These are phyloP conservation scores for Corynorhinus townsendii DNA, from an alignment of 2,113 vertebrate species.

Conservation along the genomic window DNA sequence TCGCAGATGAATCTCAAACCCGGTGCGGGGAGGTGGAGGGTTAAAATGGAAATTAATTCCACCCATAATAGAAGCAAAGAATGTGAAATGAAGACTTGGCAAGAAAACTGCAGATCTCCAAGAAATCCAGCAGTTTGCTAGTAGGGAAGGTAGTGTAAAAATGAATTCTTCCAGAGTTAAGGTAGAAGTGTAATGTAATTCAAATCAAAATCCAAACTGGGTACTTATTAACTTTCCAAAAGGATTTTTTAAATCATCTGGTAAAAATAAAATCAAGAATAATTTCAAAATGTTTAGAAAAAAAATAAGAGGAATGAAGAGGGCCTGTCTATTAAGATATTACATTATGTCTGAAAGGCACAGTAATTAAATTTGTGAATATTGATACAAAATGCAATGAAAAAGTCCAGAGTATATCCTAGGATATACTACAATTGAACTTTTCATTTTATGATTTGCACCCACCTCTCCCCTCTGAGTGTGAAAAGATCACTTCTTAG, in stretches of 20 bases:
- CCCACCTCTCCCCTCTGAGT: not conserved
- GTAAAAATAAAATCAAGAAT: slow-evolving; percentile 15
- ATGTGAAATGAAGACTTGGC: not conserved
- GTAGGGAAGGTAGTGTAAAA: not conserved
- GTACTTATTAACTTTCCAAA: not conserved
- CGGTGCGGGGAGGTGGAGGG: not conserved
- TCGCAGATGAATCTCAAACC: not conserved
- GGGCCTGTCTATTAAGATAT: not conserved
- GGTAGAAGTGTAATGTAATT: not conserved
- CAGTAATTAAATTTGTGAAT: not conserved
- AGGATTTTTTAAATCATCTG: not conserved
- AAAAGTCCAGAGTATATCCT: not conserved
- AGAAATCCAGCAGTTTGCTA: not conserved
- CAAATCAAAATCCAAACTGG: not conserved
- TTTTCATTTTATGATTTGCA: not conserved
- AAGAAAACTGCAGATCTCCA: not conserved
- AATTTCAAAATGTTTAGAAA: not conserved
- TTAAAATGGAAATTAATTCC: slow-evolving; percentile 2
- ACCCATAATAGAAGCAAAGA: slow-evolving; percentile 28
- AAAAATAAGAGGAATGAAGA: not conserved
- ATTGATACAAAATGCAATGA: not conserved
- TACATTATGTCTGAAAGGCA: not conserved
- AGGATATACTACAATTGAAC: not conserved
- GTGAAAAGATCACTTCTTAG: not conserved
- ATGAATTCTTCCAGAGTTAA: slow-evolving; percentile 24